Evolutionary conservation across 2,888 invertebrate genomes (phyloP), one percentile per base, ranked within the genome.

Genomic region (Esperia sulphurella): DNA sequence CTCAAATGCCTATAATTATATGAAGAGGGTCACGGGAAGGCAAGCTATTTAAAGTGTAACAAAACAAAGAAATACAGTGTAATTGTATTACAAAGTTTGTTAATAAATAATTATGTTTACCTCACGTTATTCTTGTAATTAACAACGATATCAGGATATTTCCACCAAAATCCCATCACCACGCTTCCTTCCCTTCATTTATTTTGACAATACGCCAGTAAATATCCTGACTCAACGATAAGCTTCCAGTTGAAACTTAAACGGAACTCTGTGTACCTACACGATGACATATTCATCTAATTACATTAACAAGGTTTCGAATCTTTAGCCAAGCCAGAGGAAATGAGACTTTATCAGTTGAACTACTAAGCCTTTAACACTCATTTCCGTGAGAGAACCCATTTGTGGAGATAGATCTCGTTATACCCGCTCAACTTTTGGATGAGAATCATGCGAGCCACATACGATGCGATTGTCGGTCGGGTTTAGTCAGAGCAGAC

Each of bases 341-440:
- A 62, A 63, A 63, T 63, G 55, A 65, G 61, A 71, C 70, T 62
- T 50, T 70, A 64, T 69, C 60, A 53, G 54, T 57, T 59, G 53
- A 57, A 53, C 57, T 35, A 12, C 2, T 12, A 52, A 51, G 53
- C 53, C 21, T 21, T 21, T 21, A 2, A 21, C 21, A 49, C 54
- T 59, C 58, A 65, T 68, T 68, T 65, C 57, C 53, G 54, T 52
- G 51, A 53, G 54, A 51, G 54, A 55, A 55, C 61, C 60, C 57
- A 54, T 51, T 48, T 48, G 52, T 21, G 21, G 5, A 21, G 54
- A 44, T 45, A 46, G 45, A 48, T 50, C 49, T 51, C 51, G 45
- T 55, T 52, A 54, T 46, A 50, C 44, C n/a, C 51, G 48, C 37
- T 42, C 30, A 48, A 52, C 48, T 53, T 48, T 52, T 46, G 45